Evolutionary conservation across 1,140 invertebrate genomes (phyloP).

Genomic region (Anadara kagoshimensis): DNA sequence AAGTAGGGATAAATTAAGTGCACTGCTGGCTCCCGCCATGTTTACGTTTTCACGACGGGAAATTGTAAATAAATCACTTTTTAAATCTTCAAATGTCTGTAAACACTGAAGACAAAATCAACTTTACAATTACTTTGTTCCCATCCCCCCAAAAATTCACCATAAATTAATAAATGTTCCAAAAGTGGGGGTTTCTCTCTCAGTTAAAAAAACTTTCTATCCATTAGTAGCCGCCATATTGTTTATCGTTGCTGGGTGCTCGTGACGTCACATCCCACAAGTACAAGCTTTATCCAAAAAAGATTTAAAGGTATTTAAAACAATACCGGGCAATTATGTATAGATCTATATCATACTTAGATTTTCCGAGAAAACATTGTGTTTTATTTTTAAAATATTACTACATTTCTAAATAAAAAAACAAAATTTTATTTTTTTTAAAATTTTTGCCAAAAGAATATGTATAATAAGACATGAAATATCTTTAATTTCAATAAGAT

Average conservation of each 20-base stretch:
- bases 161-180: slow-evolving; percentile 3
- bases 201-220: background rate
- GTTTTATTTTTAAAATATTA: too few species aligned
- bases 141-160: background rate
- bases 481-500: too few species aligned
- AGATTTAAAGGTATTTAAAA: too few species aligned
- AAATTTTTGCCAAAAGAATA: too few species aligned
- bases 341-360: too few species aligned
- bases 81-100: slow-evolving; percentile 4
- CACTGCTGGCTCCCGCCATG: slow-evolving; percentile 52
- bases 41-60: slow-evolving; percentile 15
- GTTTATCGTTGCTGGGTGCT: slow-evolving; percentile 49
- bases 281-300: too few species aligned
- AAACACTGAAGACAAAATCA: background rate
- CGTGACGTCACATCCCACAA: slow-evolving; percentile 18
- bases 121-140: slow-evolving; percentile 1
- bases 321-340: too few species aligned
- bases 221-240: slow-evolving; percentile 38
- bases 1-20: slow-evolving; percentile 69
- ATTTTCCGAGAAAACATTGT: too few species aligned
- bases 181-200: slow-evolving; percentile 9
- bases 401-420: too few species aligned
- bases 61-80: slow-evolving; percentile 6
- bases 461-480: too few species aligned
- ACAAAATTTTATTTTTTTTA: too few species aligned